These are phyloP conservation scores for Lasioglossum villosulum DNA, from an alignment of 2,888 invertebrate genomes.

Conservation along the genomic window DNA sequence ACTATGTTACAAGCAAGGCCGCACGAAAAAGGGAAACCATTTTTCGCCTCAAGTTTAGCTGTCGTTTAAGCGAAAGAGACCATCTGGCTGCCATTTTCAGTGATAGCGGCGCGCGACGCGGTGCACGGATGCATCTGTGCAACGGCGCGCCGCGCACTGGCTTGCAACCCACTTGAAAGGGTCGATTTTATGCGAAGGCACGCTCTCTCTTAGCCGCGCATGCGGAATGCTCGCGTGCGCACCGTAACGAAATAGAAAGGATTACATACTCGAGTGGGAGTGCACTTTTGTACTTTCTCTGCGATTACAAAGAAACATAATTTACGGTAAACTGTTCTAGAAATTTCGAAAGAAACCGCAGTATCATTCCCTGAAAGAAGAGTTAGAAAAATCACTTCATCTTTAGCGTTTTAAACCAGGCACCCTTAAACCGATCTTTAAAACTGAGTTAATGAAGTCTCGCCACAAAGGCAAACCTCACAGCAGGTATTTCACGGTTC, in stretches of 20 bases:
- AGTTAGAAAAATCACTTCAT: too few species aligned
- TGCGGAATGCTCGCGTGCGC: not conserved
- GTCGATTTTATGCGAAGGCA: not conserved
- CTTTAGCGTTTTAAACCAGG: too few species aligned
- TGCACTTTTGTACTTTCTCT: not conserved
- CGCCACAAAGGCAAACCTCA: not conserved
- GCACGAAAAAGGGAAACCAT: not conserved
- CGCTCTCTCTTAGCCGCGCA: not conserved
- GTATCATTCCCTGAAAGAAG: too few species aligned
- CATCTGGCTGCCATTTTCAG: slow-evolving; percentile 4
- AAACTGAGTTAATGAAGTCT: too few species aligned
- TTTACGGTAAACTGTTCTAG: too few species aligned
- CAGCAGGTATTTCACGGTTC: not conserved
- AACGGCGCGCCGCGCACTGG: slow-evolving; percentile 12
- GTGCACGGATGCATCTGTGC: not conserved
- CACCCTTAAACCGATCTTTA: too few species aligned
- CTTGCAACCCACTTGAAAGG: not conserved
- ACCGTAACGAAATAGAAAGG: not conserved
- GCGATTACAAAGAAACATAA: too few species aligned
- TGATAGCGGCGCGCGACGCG: not conserved
- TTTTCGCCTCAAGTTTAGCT: not conserved
- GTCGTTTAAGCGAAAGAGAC: not conserved
- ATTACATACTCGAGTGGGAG: not conserved
- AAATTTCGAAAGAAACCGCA: too few species aligned
- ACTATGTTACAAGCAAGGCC: not conserved